These are phyloP conservation scores for Amblyteles armatorius DNA, from an alignment of 2,888 invertebrate species.

Conservation along the genomic window DNA sequence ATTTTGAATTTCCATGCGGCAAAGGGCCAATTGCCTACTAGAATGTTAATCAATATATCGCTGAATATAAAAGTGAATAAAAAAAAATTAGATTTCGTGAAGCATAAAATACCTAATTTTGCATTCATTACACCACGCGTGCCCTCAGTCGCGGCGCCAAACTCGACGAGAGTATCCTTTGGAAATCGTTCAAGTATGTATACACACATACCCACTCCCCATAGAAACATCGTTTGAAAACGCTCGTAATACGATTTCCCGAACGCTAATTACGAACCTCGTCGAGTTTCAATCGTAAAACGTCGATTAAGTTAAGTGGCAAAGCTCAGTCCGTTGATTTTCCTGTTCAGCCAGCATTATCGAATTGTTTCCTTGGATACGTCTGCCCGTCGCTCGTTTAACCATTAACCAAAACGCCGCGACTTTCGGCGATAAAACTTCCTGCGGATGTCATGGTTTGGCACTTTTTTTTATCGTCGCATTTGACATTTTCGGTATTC, in stretches of 20 bases:
- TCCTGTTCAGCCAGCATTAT: conserved; percentile 27
- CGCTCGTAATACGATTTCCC: conserved; percentile 29
- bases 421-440: background rate
- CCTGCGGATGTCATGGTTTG: background rate
- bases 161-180: conserved; percentile 20
- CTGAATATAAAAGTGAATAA: background rate
- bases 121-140: background rate
- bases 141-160: background rate
- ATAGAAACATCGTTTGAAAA: conserved; percentile 31
- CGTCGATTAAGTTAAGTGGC: conserved; percentile 45
- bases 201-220: background rate
- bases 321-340: conserved; percentile 27
- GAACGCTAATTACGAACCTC: conserved; percentile 55
- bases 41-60: background rate
- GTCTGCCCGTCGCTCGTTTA: background rate
- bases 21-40: background rate
- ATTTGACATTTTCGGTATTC: background rate
- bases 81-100: background rate
- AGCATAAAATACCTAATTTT: conserved; percentile 2
- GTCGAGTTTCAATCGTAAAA: conserved; percentile 34
- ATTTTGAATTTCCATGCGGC: background rate
- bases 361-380: conserved; percentile 22
- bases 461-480: background rate
- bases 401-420: background rate
- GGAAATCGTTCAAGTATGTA: conserved; percentile 10